Conservation (phyloP, 2,113 vertebrate genomes). For the Fulica atra region DNA sequence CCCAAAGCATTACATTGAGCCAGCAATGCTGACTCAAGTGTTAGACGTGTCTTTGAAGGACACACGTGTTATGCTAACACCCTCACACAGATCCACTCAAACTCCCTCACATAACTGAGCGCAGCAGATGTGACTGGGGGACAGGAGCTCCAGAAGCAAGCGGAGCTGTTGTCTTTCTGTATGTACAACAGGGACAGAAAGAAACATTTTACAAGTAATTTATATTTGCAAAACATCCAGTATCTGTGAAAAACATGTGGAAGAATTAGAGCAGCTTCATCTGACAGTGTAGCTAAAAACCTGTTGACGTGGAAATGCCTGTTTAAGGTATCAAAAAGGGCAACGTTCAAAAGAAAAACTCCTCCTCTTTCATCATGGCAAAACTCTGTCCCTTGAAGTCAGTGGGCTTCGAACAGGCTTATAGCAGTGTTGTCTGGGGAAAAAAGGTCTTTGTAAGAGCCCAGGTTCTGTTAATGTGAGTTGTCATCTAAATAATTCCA, state of each 20-base stretch:
- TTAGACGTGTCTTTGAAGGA: not conserved
- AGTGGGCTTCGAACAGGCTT: not conserved
- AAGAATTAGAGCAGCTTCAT: not conserved
- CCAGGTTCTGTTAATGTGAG: conserved; percentile 13
- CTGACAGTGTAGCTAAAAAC: conserved; percentile 25
- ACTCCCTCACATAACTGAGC: not conserved
- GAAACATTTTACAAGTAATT: not conserved
- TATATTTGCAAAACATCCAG: not conserved
- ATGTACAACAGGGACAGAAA: not conserved
- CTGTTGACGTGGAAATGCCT: conserved; percentile 51
- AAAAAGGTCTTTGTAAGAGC: conserved; percentile 5
- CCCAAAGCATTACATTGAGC: not conserved
- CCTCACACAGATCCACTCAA: not conserved
- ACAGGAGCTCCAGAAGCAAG: not conserved
- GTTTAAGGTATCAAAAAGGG: conserved; percentile 25
- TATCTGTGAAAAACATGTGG: conserved; percentile 21
- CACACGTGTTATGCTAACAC: fast-evolving
- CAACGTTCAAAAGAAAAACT: not conserved
- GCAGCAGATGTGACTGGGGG: not conserved
- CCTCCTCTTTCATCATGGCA: not conserved
- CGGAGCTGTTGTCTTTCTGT: not conserved
- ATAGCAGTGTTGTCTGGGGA: not conserved
- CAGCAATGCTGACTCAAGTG: not conserved
- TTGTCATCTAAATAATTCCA: conserved; percentile 63
- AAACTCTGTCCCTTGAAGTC: not conserved